These are phyloP conservation scores for Trissolcus brochymenae DNA, from an alignment of 2,888 invertebrate genomes.

Conservation along the genomic window DNA sequence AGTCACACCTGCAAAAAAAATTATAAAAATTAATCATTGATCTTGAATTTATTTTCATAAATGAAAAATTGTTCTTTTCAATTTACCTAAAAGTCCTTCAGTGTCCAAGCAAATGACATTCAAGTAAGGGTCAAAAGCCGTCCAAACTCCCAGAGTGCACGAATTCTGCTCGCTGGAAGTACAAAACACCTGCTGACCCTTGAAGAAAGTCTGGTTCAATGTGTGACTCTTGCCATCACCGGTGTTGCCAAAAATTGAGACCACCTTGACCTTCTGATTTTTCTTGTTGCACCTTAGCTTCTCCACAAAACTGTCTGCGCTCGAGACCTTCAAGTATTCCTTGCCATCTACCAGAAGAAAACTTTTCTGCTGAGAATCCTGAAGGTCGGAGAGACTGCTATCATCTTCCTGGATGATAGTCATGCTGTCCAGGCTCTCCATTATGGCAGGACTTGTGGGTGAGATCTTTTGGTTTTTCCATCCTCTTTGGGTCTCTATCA, in stretches of 20 bases:
- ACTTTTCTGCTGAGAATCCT: constrained; percentile 69
- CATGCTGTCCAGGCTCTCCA: constrained; percentile 70
- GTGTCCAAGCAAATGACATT: constrained; percentile 86
- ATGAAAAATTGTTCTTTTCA: too few relatives aligned
- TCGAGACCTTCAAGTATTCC: constrained; percentile 80
- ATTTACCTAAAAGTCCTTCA: constrained; percentile 84
- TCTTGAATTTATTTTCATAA: neutral
- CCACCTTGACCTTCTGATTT: constrained; percentile 83
- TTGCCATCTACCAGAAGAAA: constrained; percentile 81
- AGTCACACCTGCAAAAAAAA: constrained; percentile 72
- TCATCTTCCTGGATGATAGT: constrained; percentile 44
- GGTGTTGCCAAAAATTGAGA: constrained; percentile 90
- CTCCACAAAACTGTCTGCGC: constrained; percentile 78
- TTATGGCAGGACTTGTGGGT: constrained; percentile 69
- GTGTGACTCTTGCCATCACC: constrained; percentile 90
- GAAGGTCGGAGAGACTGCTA: constrained; percentile 41
- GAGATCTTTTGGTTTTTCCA: constrained; percentile 58
- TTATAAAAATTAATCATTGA: neutral
- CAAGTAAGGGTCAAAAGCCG: constrained; percentile 82
- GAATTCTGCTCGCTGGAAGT: constrained; percentile 83
- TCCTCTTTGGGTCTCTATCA: constrained; percentile 37
- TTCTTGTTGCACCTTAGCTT: constrained; percentile 77
- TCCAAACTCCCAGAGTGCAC: constrained; percentile 88
- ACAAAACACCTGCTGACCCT: constrained; percentile 80
- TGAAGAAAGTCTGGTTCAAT: constrained; percentile 83